Percentiles rank a stretch among this genome's conserved stretches.
phyloP scores from a whole-genome alignment of 92 coral and sea anemone genomes.

The Umimayanthus chanpuru region DNA sequence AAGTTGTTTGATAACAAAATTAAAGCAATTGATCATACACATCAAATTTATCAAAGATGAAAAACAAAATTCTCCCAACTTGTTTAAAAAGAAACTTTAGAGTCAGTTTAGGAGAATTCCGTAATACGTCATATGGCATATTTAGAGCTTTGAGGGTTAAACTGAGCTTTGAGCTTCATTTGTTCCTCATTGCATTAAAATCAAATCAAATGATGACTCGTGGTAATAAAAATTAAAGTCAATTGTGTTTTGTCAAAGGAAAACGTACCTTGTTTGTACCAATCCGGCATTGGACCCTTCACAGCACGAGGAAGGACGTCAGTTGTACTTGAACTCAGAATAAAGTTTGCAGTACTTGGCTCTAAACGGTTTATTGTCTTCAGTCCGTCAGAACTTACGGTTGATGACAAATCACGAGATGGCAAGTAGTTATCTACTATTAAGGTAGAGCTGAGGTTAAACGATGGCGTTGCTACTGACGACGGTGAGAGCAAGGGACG shows the following conservation, averaged over 20 bases:
- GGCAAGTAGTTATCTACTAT: background rate
- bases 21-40: too few relatives aligned
- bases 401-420: background rate
- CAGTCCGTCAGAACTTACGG: background rate
- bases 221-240: too few relatives aligned
- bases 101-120: too few relatives aligned
- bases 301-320: background rate
- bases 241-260: background rate
- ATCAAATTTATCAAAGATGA: too few relatives aligned
- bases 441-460: background rate
- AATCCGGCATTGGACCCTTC: background rate
- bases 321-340: background rate
- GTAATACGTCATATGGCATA: too few relatives aligned
- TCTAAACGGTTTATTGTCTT: background rate
- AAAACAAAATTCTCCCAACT: too few relatives aligned
- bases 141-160: too few relatives aligned
- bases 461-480: conserved; percentile 24
- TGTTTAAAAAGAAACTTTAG: too few relatives aligned
- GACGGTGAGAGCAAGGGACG: background rate
- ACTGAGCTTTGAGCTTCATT: too few relatives aligned
- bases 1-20: too few relatives aligned
- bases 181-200: too few relatives aligned
- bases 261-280: conserved; percentile 24
- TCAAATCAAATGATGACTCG: too few relatives aligned
- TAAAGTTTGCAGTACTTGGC: conserved; percentile 2